These are phyloP conservation scores for Tethea ocularis DNA, from an alignment of 2,888 invertebrate genomes.

Conservation along the genomic window DNA sequence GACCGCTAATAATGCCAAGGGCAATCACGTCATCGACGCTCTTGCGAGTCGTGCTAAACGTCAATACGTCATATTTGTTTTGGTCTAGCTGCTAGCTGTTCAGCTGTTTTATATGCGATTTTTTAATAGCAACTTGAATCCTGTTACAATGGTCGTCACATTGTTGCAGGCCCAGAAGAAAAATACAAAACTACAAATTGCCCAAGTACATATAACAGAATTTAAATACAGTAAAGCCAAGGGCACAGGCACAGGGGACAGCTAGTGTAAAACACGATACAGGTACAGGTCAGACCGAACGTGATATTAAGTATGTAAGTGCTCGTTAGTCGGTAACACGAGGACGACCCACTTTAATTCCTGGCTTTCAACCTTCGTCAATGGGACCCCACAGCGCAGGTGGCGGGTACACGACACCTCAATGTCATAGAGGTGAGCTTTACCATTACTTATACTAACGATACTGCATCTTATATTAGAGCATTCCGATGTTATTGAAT, in stretches of 20 bases:
- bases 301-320: background rate
- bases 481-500: background rate
- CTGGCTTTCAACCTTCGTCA: slow-evolving; percentile 1
- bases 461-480: background rate
- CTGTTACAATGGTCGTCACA: background rate
- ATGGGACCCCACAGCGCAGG: background rate
- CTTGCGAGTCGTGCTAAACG: slow-evolving; percentile 12
- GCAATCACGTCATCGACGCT: slow-evolving; percentile 49
- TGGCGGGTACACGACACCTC: background rate
- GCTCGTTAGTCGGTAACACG: slow-evolving; percentile 1
- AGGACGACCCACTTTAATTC: background rate
- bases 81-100: background rate
- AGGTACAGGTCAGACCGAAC: background rate
- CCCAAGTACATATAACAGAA: background rate
- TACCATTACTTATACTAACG: background rate
- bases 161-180: too few species aligned
- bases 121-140: background rate
- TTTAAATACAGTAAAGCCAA: background rate
- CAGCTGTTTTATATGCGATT: background rate
- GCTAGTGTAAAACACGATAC: background rate
- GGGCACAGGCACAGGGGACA: background rate
- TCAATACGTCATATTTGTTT: slow-evolving; percentile 6
- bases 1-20: slow-evolving; percentile 70
- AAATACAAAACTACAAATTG: background rate
- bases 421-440: background rate